Evolutionary conservation across 2,113 vertebrate genomes (phyloP), one percentile per base, ranked within the genome.

Genomic region (Gasterosteus nipponicus): DNA sequence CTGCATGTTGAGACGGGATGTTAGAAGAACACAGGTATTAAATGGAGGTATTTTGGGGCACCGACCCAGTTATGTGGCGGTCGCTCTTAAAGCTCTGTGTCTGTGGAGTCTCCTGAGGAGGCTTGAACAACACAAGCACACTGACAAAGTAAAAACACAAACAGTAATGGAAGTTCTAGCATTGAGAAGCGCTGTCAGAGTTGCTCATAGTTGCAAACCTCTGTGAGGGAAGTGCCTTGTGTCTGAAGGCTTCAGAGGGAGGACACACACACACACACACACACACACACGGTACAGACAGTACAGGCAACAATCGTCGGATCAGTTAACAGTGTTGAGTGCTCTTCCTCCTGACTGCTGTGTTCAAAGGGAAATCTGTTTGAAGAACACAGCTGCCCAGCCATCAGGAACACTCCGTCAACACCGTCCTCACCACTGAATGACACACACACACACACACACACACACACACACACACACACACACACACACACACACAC

Each of bases 341-440:
- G 64, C 46, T 68, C 68, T 38, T 77, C 68, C 66, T 68, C 35
- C 67, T 66, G 77, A 80, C 77, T 84, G 79, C 75, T 86, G 83
- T 78, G 83, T 85, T 83, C 49, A 83, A 60, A 71, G 46, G 46
- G 67, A 69, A 33, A 74, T 76, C 57, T 84, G 81, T 85, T 89
- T 85, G 78, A 89, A 82, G 84, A 90, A 84, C 77, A 83, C 79
- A 86, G 61, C 83, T 72, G 80, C 62, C 61, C 63, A 64, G 58
- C 63, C 69, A 77, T 86, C 78, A 79, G 75, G 77, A 87, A 85
- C 73, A 65, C 79, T 88, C 70, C 81, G 83, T 90, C 88, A 89
- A 82, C 75, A 53, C 81, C 83, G 76, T 85, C 76, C 77, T 56
- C 69, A 69, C 68, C 70, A 81, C 22, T 26, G 22, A 26, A 26